These are phyloP conservation scores for Cisticola juncidis DNA, from an alignment of 2,113 vertebrate species.

Conservation along the genomic window DNA sequence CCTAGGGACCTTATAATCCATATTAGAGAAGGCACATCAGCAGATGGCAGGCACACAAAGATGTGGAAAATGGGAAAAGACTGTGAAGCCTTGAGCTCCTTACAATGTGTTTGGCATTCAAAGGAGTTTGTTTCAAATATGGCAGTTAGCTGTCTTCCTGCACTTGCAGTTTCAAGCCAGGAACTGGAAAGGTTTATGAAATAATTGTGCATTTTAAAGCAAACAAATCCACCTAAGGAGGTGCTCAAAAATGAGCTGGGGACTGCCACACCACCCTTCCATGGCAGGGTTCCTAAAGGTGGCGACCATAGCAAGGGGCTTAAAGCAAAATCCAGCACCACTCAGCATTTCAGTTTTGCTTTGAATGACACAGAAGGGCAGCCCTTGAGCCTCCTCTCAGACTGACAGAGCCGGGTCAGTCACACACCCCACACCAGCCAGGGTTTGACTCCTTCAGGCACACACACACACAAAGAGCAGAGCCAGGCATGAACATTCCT, in stretches of 20 bases:
- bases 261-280: background rate
- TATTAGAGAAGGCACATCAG: background rate
- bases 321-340: background rate
- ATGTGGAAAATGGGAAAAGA: background rate
- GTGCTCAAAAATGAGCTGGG: background rate
- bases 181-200: background rate
- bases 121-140: background rate
- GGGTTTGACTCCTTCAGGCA: background rate
- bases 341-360: background rate
- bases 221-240: background rate
- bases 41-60: background rate
- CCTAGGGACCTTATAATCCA: background rate
- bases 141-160: background rate
- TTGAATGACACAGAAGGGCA: background rate
- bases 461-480: background rate
- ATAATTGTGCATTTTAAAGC: background rate
- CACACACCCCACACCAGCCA: accelerated
- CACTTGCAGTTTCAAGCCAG: background rate
- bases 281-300: background rate
- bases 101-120: background rate
- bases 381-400: background rate
- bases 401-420: background rate
- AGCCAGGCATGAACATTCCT: background rate
- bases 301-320: background rate
- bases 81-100: background rate